Conservation (phyloP, 2,888 invertebrate species). For the Chalcis sispes region DNA sequence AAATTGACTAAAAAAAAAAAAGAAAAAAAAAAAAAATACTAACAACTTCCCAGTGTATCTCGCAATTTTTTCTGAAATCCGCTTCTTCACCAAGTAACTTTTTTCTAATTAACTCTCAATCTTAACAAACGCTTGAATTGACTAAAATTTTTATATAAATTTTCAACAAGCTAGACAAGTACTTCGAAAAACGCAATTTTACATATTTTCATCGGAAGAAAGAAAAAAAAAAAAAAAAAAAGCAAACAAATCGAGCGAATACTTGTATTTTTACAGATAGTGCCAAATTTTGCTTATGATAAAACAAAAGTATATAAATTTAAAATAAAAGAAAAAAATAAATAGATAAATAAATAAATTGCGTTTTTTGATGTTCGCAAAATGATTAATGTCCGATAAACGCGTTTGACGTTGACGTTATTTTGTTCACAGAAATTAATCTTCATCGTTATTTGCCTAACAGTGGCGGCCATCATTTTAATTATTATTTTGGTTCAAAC, state of each 20-base stretch:
- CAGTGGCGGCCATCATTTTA: conserved; percentile 86
- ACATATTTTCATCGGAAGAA: conserved; percentile 1
- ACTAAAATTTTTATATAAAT: conserved; percentile 36
- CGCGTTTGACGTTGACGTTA: conserved; percentile 62
- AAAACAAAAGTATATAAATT: no score
- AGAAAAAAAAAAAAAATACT: neutral
- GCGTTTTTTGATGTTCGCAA: conserved; percentile 41
- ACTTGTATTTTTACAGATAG: no score
- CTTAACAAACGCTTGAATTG: conserved; percentile 43
- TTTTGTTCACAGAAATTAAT: conserved; percentile 89
- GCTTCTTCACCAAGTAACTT: conserved; percentile 31
- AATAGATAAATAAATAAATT: conserved; percentile 20
- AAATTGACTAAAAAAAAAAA: conserved; percentile 1
- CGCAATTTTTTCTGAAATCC: conserved; percentile 9
- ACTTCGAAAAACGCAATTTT: conserved; percentile 43
- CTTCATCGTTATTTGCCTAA: conserved; percentile 91
- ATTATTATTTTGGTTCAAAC: conserved; percentile 81
- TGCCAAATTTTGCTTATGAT: no score
- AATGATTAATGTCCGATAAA: conserved; percentile 30
- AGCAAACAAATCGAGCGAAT: no score
- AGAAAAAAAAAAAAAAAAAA: no score
- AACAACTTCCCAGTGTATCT: conserved; percentile 14
- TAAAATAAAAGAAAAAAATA: no score
- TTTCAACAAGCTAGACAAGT: conserved; percentile 28
- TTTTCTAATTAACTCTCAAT: conserved; percentile 32